A percentile compares a stretch with the other conserved stretches of the same genome.
Evolutionary conservation across 2,888 invertebrate species (phyloP).

Genomic region (Polietes domitor): DNA sequence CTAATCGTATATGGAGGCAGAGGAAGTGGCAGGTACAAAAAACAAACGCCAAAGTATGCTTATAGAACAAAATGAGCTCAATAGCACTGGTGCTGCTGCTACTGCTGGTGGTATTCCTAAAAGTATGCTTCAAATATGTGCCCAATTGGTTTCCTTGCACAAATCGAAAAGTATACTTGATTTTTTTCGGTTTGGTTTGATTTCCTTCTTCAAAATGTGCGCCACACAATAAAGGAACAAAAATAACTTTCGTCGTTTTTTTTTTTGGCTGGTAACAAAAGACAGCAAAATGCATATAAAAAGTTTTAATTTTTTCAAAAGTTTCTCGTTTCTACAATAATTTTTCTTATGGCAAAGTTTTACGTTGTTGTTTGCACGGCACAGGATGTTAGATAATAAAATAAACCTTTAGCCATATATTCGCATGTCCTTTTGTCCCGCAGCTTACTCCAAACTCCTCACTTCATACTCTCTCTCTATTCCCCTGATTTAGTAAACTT

Average conservation of each 20-base stretch:
- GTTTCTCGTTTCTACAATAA: background rate
- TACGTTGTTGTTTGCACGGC: background rate
- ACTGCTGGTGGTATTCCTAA: constrained; percentile 44
- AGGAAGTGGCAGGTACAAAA: background rate
- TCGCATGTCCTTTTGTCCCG: background rate
- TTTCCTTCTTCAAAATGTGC: background rate
- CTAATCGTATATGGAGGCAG: background rate
- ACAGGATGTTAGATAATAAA: constrained; percentile 59
- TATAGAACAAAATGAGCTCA: background rate
- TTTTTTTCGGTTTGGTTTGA: background rate
- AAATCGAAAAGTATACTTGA: constrained; percentile 58
- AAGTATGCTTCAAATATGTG: constrained; percentile 56
- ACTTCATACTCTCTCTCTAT: background rate
- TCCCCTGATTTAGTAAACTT: constrained; percentile 21
- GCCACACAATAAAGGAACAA: background rate
- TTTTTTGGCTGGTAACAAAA: background rate
- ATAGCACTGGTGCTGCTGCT: background rate
- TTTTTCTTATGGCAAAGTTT: constrained; percentile 25
- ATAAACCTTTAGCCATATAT: constrained; percentile 51
- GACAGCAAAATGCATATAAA: background rate
- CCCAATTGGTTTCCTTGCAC: constrained; percentile 37
- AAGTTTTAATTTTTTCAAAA: background rate
- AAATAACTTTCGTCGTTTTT: constrained; percentile 1
- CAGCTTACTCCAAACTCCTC: background rate
- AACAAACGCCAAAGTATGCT: background rate